Evolutionary conservation across 2,113 vertebrate genomes (phyloP), one percentile per base, ranked within the genome.

Genomic region (Hiodon alosoides): DNA sequence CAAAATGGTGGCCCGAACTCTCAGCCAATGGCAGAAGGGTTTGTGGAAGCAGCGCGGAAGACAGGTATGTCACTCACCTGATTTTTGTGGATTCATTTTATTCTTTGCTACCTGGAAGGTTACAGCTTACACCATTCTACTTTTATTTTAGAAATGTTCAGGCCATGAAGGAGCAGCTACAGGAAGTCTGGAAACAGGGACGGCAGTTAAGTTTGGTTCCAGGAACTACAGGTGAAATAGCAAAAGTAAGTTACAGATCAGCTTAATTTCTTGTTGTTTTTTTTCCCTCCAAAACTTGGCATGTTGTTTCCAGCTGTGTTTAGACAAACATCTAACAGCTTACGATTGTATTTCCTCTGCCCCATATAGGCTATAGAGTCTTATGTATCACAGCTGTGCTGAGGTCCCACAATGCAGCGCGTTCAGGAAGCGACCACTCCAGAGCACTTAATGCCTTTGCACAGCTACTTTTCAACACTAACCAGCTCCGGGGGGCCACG

Each of bases 1-100:
- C 93, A 84, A 92, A 90, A 76, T 97, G 96, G 94, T 90, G 91
- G 91, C 87, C 92, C 82, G 92, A 96, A 65, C 86, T 97, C 0
- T 91, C 89, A 81, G 81, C 81, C 75, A 89, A 91, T 79, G 85
- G 88, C 78, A 90, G 85, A 31, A 31, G 31, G 31, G 31, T 31
- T 31, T 31, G 31, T 55, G 89, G 93, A 48, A 67, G 81, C 16
- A 5, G 16, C 62, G 70, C n/a, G 4, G 87, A 90, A 75, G 79
- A 80, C 79, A 89, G 87, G 91, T 93, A 81, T 14, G 87, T 87
- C 55, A 7, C 31, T 69, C 54, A 4, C 7, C 13, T 31, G 31
- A 31, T 31, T 31, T 31, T n/a, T 50, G 57, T 59, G 9, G 9
- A 3, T 71, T 50, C 48, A 71, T 71, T 58, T 60, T 57, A n/a